These are phyloP conservation scores for Pammene aurita DNA, from an alignment of 2,888 invertebrate species.

Conservation along the genomic window DNA sequence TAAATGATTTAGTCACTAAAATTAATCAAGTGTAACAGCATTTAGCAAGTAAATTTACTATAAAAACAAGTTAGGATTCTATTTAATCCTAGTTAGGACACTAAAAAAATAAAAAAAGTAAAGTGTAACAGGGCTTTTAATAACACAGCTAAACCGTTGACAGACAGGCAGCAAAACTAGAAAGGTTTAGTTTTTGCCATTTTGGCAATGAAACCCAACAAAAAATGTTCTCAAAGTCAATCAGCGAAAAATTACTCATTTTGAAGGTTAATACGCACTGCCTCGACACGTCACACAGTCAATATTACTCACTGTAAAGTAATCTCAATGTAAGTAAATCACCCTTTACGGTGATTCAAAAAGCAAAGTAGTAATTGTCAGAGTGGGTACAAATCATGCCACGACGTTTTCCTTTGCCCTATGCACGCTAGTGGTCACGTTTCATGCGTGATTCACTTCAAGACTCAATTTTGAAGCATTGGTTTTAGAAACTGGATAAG, in stretches of 20 bases:
- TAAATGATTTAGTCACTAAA: too few relatives aligned
- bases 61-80: too few relatives aligned
- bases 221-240: too few relatives aligned
- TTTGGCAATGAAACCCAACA: background rate
- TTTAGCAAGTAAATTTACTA: too few relatives aligned
- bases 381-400: background rate
- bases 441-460: conserved; percentile 5
- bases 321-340: conserved; percentile 7
- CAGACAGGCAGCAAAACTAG: too few relatives aligned
- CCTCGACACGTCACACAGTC: background rate
- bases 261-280: background rate
- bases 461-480: background rate
- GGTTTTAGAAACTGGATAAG: background rate
- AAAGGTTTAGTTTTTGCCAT: too few relatives aligned
- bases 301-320: background rate
- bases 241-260: too few relatives aligned
- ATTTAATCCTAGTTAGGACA: too few relatives aligned
- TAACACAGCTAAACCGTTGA: too few relatives aligned
- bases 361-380: background rate
- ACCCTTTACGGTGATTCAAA: background rate
- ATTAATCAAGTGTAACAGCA: too few relatives aligned
- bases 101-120: too few relatives aligned
- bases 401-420: conserved; percentile 2
- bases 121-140: too few relatives aligned
- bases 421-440: background rate